Base-by-base conservation (phyloP, 2,113 vertebrate species). In the Vicugna pacos region DNA sequence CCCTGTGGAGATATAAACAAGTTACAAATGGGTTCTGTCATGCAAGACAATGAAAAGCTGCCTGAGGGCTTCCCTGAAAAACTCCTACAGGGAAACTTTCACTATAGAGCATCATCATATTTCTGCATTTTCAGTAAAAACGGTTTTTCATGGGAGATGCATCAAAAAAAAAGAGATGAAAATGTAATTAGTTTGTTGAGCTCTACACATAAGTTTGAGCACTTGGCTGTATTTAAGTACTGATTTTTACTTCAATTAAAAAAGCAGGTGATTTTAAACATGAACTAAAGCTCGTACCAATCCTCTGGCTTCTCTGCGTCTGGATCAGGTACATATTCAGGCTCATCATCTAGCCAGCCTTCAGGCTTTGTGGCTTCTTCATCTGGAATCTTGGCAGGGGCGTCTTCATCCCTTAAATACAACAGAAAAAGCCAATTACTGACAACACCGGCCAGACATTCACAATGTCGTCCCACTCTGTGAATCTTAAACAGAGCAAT, bases 331-430 rank as follows among this genome's bases (percentile, higher is more conserved):
- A 99, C 98, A 89, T 99, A 99, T 86, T 99, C 99, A 0, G 99
- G 99, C 86, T 99, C 99, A 65, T 99, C 99, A 92, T 99, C 99
- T 98, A 99, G 94, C 99, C 99, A 99, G 64, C 99, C 99, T 28
- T 99, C 99, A 0, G 99, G 99, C 96, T 99, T 99, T 91, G 99
- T 99, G 1, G 99, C 99, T 0, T 98, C 98, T 76, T 99, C 99
- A 98, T 99, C 99, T 0, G 99, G 96, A 0, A 99, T 98, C 98
- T 99, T 99, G 95, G 99, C 99, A 5, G 99, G 99, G 91, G 99
- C 99, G 54, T 99, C 99, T 97, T 99, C 99, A 97, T 99, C 99
- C 99, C 99, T 99, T 75, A 67, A 82, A 85, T 22, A 94, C 8
- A 28, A 6, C 60, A 50, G 67, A 76, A 70, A 94, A 94, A 67